Conservation (phyloP, 1,140 invertebrate genomes). For the Drosophila pseudoananassae region DNA sequence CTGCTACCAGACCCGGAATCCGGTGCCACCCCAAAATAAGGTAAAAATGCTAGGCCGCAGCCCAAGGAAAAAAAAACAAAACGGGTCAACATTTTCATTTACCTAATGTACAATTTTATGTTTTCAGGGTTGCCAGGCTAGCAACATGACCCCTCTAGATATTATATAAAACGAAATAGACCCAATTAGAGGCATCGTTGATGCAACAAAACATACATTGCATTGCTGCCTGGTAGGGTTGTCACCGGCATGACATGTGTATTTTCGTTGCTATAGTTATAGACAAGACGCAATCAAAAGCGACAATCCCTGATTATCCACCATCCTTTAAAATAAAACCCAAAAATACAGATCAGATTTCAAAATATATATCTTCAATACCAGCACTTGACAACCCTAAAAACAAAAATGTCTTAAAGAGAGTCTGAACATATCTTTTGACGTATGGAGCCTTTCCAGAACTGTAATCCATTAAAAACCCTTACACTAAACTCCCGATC, state of each 20-base stretch:
- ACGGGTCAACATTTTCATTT: slow-evolving; percentile 50
- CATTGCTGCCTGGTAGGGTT: slow-evolving; percentile 16
- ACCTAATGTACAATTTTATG: slow-evolving; percentile 61
- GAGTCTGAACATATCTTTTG: slow-evolving; percentile 26
- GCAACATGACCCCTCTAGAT: not conserved
- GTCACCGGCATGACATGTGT: slow-evolving; percentile 10
- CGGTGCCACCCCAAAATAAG: slow-evolving; percentile 5
- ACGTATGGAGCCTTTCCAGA: slow-evolving; percentile 26
- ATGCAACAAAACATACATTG: slow-evolving; percentile 1
- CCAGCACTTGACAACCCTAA: slow-evolving; percentile 64
- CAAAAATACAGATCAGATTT: slow-evolving; percentile 8
- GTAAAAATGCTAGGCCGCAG: slow-evolving; percentile 3
- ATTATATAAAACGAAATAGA: not conserved
- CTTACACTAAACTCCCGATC: not conserved
- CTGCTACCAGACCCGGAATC: not conserved
- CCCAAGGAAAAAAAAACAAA: slow-evolving; percentile 36
- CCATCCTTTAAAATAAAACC: not conserved
- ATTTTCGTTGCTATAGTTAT: slow-evolving; percentile 3
- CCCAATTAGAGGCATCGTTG: not conserved
- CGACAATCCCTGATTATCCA: not conserved
- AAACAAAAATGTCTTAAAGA: slow-evolving; percentile 37
- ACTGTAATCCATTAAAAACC: slow-evolving; percentile 2
- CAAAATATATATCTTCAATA: not conserved
- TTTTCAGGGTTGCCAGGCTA: slow-evolving; percentile 62
- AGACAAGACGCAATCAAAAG: not conserved